Evolutionary conservation across 2,113 vertebrate genomes (phyloP).

Genomic region (Reinhardtius hippoglossoides): DNA sequence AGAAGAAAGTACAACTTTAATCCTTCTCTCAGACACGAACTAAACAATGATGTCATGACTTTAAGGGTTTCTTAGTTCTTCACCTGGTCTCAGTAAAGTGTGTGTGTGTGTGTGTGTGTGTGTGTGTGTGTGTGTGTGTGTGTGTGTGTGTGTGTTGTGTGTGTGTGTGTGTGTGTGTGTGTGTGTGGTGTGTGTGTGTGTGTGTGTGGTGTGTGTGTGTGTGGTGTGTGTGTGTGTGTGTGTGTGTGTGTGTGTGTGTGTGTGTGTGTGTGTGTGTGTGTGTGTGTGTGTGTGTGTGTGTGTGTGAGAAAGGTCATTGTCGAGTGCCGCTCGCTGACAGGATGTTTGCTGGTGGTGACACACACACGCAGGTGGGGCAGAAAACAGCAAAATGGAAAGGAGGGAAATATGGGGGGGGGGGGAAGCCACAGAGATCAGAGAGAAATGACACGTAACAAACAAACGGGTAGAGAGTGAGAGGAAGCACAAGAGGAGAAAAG

Average conservation of each 20-base stretch:
- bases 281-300: neutral
- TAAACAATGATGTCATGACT: neutral
- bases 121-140: neutral
- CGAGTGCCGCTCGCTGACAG: slow-evolving; percentile 17
- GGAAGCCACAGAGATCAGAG: neutral
- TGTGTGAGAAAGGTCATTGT: slow-evolving; percentile 48
- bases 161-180: neutral
- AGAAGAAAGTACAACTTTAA: no score
- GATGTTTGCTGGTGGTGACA: slow-evolving; percentile 58
- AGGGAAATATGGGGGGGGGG: neutral
- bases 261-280: neutral
- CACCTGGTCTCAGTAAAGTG: neutral
- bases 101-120: neutral
- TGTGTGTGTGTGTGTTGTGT: neutral
- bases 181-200: neutral
- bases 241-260: neutral
- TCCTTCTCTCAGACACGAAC: no score
- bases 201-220: neutral
- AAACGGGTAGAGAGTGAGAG: neutral
- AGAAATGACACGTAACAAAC: neutral
- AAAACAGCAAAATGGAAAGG: neutral
- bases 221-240: neutral
- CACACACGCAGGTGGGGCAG: slow-evolving; percentile 42
- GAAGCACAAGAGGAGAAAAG: neutral
- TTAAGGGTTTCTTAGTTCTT: neutral